Evolutionary conservation across 1,140 invertebrate genomes (phyloP), one percentile per base, ranked within the genome.

Genomic region (Eumeta japonica): DNA sequence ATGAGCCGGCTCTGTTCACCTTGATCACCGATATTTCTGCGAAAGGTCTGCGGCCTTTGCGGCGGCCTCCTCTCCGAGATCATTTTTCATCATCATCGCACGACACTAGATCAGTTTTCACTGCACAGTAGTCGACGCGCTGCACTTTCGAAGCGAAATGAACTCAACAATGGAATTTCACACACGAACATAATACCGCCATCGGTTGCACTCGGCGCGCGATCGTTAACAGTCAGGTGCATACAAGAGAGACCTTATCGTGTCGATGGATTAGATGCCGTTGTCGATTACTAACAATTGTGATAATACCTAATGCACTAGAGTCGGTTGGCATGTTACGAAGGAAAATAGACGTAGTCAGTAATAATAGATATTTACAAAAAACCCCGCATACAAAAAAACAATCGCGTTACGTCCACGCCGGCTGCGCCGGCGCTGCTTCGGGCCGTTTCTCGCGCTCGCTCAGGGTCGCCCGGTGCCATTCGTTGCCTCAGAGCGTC

Each of bases 21-120:
- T 77, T 75, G 73, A 57, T 77, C 75, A 50, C 70, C 75, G 48
- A 66, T 72, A 46, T 74, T 73, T 51, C 70, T 58, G 37, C 75
- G 63, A 38, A 68, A 61, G 45, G 72, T 75, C 39, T 62, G 52
- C 36, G 59, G 59, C 54, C 68, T 61, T 44, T 65, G 60, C 39
- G 62, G 58, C 35, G 54, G 50, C 46, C 12, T 17, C 50, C 54
- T 59, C 46, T 75, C 72, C 55, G 59, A 61, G 59, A 70, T 58
- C 75, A 77, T 77, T 68, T 64, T 74, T 59, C 66, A 70, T 62
- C 55, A 60, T 68, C 48, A 55, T 52, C 52, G 16, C 11, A 32
- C 45, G 41, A 50, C 49, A 54, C 51, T 51, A 42, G 43, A 48
- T 42, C 52, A 53, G 48, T 47, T 52, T 38, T 27, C 35, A 43